Conservation (phyloP, 2,113 vertebrate species). For the Indri indri region DNA sequence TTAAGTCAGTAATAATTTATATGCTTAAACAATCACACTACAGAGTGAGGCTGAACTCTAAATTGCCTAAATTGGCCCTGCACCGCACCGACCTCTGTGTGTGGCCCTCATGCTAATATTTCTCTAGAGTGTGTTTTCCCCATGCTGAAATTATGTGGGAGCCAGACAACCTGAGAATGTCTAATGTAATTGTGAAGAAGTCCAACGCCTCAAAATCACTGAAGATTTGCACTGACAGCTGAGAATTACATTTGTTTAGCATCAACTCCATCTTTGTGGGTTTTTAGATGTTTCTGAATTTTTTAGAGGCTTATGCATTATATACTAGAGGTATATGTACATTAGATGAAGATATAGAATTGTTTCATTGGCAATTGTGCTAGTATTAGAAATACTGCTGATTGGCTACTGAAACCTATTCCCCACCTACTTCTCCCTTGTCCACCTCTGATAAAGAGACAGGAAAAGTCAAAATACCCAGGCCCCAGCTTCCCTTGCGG, state of each 20-base stretch:
- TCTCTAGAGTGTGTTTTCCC: background rate
- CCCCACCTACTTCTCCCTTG: background rate
- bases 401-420: background rate
- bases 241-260: constrained; percentile 28
- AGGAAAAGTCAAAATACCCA: background rate
- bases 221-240: constrained; percentile 21
- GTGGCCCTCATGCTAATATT: constrained; percentile 45
- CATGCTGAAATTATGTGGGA: constrained; percentile 13
- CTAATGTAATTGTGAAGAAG: constrained; percentile 9
- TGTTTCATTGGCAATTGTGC: constrained; percentile 9
- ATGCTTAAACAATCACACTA: constrained; percentile 40
- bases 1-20: constrained; percentile 48
- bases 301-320: background rate
- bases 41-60: background rate
- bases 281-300: constrained; percentile 8
- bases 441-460: background rate
- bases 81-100: background rate
- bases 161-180: background rate
- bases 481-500: background rate
- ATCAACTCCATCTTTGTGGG: background rate
- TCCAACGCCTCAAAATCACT: background rate
- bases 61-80: constrained; percentile 56
- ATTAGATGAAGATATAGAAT: background rate
- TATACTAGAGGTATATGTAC: background rate
- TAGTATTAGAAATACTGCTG: background rate